Conservation (phyloP, 2,797 vertebrate species). For the Eospalax fontanierii region DNA sequence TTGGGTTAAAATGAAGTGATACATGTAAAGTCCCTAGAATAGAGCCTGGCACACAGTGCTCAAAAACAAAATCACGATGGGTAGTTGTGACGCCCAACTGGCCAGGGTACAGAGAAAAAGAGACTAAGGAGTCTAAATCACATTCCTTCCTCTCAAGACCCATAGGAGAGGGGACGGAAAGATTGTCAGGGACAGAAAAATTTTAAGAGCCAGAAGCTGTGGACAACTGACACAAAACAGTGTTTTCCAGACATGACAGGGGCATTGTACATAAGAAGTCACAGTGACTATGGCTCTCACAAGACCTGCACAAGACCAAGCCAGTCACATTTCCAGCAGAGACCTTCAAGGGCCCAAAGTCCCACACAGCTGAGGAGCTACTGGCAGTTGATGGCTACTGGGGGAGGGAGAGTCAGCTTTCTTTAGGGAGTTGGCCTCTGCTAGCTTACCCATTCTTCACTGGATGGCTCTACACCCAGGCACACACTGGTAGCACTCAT, state of each 20-base stretch:
- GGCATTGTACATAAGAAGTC: background rate
- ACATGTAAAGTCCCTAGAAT: background rate
- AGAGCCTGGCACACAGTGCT: background rate
- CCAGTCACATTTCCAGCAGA: background rate
- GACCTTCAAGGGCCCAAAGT: background rate
- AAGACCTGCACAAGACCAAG: background rate
- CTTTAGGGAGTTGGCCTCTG: background rate
- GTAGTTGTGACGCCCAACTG: background rate
- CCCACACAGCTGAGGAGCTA: background rate
- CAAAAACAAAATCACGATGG: background rate
- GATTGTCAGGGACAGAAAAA: background rate
- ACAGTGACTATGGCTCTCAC: background rate
- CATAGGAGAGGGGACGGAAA: background rate
- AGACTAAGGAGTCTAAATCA: background rate
- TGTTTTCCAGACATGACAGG: background rate
- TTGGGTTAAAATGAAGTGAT: conserved; percentile 1
- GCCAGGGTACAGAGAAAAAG: background rate
- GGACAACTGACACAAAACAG: background rate
- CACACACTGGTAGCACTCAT: background rate
- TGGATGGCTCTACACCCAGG: background rate
- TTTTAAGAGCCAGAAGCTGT: background rate
- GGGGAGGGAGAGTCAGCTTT: background rate
- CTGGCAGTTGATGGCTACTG: background rate
- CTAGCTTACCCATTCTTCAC: background rate
- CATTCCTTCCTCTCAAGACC: background rate